Evolutionary conservation across 2,888 invertebrate species (phyloP).

Genomic region (Furcula furcula): DNA sequence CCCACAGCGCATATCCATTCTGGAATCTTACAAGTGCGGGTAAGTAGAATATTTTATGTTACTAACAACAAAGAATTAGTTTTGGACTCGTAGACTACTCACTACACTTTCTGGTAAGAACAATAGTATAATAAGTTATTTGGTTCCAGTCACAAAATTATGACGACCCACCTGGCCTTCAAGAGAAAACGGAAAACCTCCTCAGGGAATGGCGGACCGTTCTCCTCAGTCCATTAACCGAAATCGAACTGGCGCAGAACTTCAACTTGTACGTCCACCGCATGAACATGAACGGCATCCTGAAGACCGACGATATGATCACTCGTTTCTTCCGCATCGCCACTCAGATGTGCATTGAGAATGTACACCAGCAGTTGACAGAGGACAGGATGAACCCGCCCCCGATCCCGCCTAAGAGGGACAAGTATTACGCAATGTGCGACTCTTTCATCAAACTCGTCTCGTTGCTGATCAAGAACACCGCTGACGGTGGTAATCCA

Average conservation of each 20-base stretch:
- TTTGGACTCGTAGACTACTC: too few species aligned
- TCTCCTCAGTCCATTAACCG: constrained; percentile 90
- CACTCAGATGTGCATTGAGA: constrained; percentile 97
- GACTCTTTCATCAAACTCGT: constrained; percentile 98
- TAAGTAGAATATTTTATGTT: constrained; percentile 71
- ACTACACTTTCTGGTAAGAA: too few species aligned
- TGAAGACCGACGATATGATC: constrained; percentile 98
- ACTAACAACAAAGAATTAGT: too few species aligned
- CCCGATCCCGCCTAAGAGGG: constrained; percentile 84
- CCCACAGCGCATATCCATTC: constrained; percentile 96
- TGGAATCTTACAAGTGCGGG: constrained; percentile 92
- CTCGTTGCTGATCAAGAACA: constrained; percentile 96
- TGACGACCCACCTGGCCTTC: constrained; percentile 95
- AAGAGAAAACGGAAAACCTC: constrained; percentile 96
- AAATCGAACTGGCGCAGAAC: constrained; percentile 93
- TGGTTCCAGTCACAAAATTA: constrained; percentile 89
- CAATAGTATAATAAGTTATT: too few species aligned
- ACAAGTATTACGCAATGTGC: constrained; percentile 96
- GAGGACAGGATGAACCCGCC: constrained; percentile 86
- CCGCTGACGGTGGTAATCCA: constrained; percentile 94
- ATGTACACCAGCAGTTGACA: constrained; percentile 91
- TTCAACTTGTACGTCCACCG: constrained; percentile 97
- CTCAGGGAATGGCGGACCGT: constrained; percentile 97
- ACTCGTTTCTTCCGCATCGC: constrained; percentile 98
- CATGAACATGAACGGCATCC: constrained; percentile 94